These are phyloP conservation scores for Leiothrix lutea DNA, from an alignment of 2,113 vertebrate species.

Conservation along the genomic window DNA sequence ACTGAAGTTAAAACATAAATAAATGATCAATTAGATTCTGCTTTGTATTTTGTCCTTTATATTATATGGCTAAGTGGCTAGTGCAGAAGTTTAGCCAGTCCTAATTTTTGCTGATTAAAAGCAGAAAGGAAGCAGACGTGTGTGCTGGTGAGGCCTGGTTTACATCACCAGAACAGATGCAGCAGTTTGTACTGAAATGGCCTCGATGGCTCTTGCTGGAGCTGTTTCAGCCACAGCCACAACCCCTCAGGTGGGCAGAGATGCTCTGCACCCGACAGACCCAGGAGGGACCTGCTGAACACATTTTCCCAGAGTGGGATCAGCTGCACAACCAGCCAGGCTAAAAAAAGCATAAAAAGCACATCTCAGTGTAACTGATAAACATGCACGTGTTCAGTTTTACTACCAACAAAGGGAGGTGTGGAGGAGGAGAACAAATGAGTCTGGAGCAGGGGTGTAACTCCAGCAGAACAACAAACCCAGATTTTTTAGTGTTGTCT, in stretches of 20 bases:
- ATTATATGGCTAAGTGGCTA: background rate
- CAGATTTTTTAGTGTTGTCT: background rate
- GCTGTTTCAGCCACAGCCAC: background rate
- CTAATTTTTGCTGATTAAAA: constrained; percentile 35
- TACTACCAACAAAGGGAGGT: background rate
- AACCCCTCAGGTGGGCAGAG: background rate
- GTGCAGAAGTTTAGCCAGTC: background rate
- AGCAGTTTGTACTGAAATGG: background rate
- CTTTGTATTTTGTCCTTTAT: background rate
- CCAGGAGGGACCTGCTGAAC: background rate
- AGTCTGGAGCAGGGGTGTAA: background rate
- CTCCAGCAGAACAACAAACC: background rate
- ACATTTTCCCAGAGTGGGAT: background rate
- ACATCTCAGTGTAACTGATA: background rate
- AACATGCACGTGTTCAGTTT: background rate
- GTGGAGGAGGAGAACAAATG: background rate
- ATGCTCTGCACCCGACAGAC: background rate
- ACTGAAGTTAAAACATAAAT: background rate
- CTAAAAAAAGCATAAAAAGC: background rate
- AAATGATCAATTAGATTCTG: background rate
- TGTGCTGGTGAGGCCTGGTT: background rate
- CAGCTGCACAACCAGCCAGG: background rate
- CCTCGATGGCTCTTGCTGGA: background rate
- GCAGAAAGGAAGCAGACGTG: background rate
- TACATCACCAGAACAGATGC: background rate